These are phyloP conservation scores for Andrena minutula DNA, from an alignment of 2,888 invertebrate genomes.

Conservation along the genomic window DNA sequence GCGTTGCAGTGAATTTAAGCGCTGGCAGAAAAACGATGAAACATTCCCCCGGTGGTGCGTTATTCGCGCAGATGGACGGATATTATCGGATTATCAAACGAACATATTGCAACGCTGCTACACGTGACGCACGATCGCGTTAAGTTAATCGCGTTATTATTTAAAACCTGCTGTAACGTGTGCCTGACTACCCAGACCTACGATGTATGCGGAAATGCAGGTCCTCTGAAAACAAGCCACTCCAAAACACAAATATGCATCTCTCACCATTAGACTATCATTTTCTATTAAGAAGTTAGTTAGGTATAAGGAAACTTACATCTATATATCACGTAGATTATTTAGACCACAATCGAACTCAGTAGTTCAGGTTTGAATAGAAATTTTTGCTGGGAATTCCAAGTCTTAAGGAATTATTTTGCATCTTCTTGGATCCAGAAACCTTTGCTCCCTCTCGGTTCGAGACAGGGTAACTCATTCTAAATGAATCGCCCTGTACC, in stretches of 20 bases:
- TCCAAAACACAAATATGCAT: not conserved
- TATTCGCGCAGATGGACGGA: constrained; percentile 48
- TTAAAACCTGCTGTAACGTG: constrained; percentile 42
- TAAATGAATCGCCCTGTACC: not conserved
- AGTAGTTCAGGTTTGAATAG: too few species aligned
- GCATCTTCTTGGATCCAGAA: not conserved
- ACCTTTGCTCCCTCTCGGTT: not conserved
- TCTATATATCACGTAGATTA: too few species aligned
- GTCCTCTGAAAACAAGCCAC: not conserved
- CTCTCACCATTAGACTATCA: not conserved
- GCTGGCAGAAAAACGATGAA: constrained; percentile 62
- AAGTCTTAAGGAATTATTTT: too few species aligned
- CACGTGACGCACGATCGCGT: constrained; percentile 56
- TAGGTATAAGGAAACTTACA: too few species aligned
- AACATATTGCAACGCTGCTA: constrained; percentile 45
- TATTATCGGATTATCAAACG: constrained; percentile 68
- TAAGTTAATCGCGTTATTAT: constrained; percentile 68
- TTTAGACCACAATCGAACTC: too few species aligned
- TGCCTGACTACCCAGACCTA: constrained; percentile 4
- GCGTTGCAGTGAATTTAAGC: constrained; percentile 61
- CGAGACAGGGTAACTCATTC: not conserved
- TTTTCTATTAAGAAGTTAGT: not conserved
- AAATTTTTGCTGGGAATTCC: too few species aligned
- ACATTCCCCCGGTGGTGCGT: constrained; percentile 54
- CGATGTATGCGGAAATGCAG: constrained; percentile 1